Evolutionary conservation across 2,797 vertebrate species (phyloP), one percentile per base, ranked within the genome.

Genomic region (Syngnathus acus): DNA sequence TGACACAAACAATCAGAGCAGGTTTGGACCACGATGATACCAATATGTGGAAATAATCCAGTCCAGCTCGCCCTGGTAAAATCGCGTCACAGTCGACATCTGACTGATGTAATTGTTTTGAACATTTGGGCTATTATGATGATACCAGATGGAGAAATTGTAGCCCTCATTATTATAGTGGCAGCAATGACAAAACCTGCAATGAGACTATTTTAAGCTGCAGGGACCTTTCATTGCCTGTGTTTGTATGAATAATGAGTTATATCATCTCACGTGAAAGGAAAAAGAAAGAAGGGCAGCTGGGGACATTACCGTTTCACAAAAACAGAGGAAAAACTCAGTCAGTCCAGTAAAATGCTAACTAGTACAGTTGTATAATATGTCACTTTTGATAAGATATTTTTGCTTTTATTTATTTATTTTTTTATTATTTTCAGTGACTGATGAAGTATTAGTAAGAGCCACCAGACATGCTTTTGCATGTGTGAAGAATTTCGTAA

Each of bases 261-360:
- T 55, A 45, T 39, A 61, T 66, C 59, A 81, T 63, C 58, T 78
- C 73, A 75, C 63, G 66, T 67, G 83, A 81, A 59, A 70, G 73
- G 60, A 1, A 71, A 68, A 26, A 0, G 62, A 14, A 40, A 40
- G 9, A 6, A 40, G 5, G 39, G 39, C 54, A 6, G 58, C 14
- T 39, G 59, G 65, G 40, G 50, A 65, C 26, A 26, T 26, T 26
- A 26, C 26, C 26, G 26, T 26, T 26, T 26, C 26, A 26, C 26
- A 26, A 26, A 26, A 26, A 26, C 26, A 26, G 76, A 80, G 74
- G 69, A 70, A 73, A 70, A 66, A 50, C 48, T 19, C 4, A 50
- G 19, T 50, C 48, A 5, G 17, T 6, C 16, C 16, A 50, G 9
- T 5, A 40, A 40, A 40, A 40, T 40, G 39, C 6, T 40, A 26